A percentile compares a stretch with the other conserved stretches of the same genome.
These are phyloP conservation scores for Nothoprocta perdicaria DNA, from an alignment of 2,113 vertebrate genomes.

Conservation along the genomic window DNA sequence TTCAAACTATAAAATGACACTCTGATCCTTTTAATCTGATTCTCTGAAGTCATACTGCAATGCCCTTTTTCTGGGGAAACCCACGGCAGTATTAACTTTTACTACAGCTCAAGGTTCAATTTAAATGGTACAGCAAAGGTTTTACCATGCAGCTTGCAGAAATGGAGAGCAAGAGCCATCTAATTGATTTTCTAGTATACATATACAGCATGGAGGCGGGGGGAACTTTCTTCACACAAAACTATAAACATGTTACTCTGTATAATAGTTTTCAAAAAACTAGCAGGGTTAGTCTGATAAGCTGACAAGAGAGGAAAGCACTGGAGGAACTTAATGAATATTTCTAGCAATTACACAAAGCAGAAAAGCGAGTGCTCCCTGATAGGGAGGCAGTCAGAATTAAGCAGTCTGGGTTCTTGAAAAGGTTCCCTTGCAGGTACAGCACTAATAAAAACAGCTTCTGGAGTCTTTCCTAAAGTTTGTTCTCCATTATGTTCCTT, in stretches of 20 bases:
- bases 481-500: not conserved
- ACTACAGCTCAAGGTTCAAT: constrained; percentile 10
- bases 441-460: not conserved
- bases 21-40: constrained; percentile 53
- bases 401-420: not conserved
- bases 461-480: not conserved
- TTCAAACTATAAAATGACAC: constrained; percentile 40
- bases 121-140: not conserved
- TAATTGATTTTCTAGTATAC: constrained; percentile 1
- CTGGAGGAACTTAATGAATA: not conserved
- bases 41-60: constrained; percentile 42
- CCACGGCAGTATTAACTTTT: constrained; percentile 55
- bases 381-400: not conserved
- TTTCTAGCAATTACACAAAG: not conserved
- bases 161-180: not conserved
- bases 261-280: not conserved
- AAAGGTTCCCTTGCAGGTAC: not conserved
- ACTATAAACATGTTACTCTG: not conserved
- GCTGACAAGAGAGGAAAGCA: not conserved
- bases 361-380: rapidly evolving
- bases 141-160: not conserved
- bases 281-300: not conserved
- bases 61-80: not conserved
- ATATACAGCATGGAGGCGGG: not conserved
- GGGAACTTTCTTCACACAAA: not conserved